Conservation (phyloP, 2,888 invertebrate genomes). For the Synanthedon myopaeformis region DNA sequence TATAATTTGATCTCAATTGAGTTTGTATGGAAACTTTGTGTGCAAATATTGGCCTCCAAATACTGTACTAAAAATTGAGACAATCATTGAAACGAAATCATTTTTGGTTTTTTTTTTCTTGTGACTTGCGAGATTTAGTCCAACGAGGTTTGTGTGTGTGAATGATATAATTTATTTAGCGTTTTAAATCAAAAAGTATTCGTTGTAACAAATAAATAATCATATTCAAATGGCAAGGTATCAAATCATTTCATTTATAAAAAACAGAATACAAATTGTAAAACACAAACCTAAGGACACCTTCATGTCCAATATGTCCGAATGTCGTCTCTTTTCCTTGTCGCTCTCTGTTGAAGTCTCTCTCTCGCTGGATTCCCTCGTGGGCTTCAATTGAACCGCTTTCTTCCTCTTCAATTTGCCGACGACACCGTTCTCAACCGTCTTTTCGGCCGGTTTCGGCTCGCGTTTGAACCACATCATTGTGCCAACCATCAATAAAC, state of each 20-base stretch:
- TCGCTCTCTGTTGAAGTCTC: slow-evolving; percentile 62
- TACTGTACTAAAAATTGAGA: too few relatives aligned
- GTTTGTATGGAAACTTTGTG: too few relatives aligned
- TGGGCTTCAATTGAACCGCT: slow-evolving; percentile 43
- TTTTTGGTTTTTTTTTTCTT: too few relatives aligned
- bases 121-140: too few relatives aligned
- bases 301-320: slow-evolving; percentile 58
- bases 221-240: background rate
- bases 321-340: slow-evolving; percentile 55
- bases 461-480: slow-evolving; percentile 67
- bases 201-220: background rate
- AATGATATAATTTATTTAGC: too few relatives aligned
- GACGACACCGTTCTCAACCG: slow-evolving; percentile 46
- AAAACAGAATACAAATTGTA: background rate
- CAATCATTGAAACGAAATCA: too few relatives aligned
- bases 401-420: slow-evolving; percentile 55
- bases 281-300: slow-evolving; percentile 48
- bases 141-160: too few relatives aligned
- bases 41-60: too few relatives aligned
- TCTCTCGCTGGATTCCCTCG: slow-evolving; percentile 58
- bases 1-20: too few relatives aligned
- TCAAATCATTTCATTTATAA: background rate
- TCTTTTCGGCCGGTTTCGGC: slow-evolving; percentile 47
- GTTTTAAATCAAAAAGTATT: background rate
- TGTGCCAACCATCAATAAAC: slow-evolving; percentile 20